Evolutionary conservation across 2,888 invertebrate species (phyloP), one percentile per base, ranked within the genome.

Genomic region (Amphipyra berbera): DNA sequence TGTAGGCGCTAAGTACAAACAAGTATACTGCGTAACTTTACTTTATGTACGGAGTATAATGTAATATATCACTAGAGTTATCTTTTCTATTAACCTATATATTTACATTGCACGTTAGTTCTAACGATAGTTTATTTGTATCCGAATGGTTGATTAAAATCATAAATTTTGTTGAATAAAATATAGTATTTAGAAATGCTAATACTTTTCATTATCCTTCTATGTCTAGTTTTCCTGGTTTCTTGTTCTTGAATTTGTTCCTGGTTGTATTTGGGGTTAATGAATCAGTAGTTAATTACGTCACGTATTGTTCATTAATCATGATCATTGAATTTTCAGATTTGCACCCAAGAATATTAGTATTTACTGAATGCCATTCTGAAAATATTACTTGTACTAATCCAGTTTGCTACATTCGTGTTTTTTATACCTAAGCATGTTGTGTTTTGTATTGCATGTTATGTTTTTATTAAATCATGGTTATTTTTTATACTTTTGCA

Each of bases 341-440:
- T 95, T 95, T 84, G 94, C 90, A 76, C 95, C 95, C 81, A 94
- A 94, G 91, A 94, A 94, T 88, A 91, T 95, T 84, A 94, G 93
- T 82, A 95, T 95, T 82, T 95, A 86, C 83, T 95, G 86, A 90
- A 74, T 59, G 61, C 58, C 30, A 62, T 61, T 50, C 50, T 55
- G 61, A 70, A 46, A 62, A 59, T 59, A 60, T 60, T 66, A 65
- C 59, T 54, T 71, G 45, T 71, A 76, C 70, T 74, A 66, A 71
- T 61, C 50, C 38, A 46, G 61, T 59, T 68, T 70, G 65, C 55
- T 69, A 68, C 46, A 61, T 61, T 67, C 63, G 9, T 64, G 30
- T 61, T 52, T 65, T 15, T 72, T 70, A 68, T 72, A 46, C n/a
- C n/a, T 78, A 60, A 57, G 76, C 78, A 80, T 78, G 72, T 65